These are phyloP conservation scores for Perca flavescens DNA, from an alignment of 2,113 vertebrate species.

Conservation along the genomic window DNA sequence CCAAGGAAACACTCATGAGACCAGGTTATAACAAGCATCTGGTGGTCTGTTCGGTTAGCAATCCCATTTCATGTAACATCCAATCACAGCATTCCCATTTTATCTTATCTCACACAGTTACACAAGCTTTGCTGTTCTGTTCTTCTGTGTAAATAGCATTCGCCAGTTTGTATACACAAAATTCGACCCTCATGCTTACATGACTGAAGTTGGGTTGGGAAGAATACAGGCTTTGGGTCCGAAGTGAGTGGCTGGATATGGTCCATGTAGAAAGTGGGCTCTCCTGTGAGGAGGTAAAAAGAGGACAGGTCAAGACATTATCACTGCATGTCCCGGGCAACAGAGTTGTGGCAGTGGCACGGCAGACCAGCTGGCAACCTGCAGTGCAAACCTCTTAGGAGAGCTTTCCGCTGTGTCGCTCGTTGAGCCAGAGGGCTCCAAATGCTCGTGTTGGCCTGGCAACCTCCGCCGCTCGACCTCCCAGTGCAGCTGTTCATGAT, in stretches of 20 bases:
- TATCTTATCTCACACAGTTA: constrained; percentile 73
- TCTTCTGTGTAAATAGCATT: constrained; percentile 45
- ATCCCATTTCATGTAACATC: constrained; percentile 41
- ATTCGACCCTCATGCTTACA: constrained; percentile 77
- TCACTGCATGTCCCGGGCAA: constrained; percentile 53
- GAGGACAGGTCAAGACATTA: constrained; percentile 34
- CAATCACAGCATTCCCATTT: constrained; percentile 64
- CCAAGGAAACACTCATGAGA: constrained; percentile 18
- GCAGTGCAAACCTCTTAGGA: constrained; percentile 80
- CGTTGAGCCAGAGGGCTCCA: constrained; percentile 66
- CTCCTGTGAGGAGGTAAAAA: constrained; percentile 72
- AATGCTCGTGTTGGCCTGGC: constrained; percentile 81
- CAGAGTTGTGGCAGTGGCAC: constrained; percentile 50
- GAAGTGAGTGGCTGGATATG: constrained; percentile 87
- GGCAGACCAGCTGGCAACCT: constrained; percentile 63
- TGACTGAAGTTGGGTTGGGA: constrained; percentile 87
- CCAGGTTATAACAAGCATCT: constrained; percentile 25
- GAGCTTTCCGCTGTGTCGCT: constrained; percentile 80
- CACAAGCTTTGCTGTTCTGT: constrained; percentile 23
- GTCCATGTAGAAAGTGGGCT: constrained; percentile 88
- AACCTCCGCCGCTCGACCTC: constrained; percentile 74
- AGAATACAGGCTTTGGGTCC: constrained; percentile 89
- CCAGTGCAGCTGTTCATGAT: constrained; percentile 77
- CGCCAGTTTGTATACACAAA: constrained; percentile 34
- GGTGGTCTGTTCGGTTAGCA: constrained; percentile 19